Conservation (phyloP, 2,888 invertebrate genomes). For the Hydriomena furcata region DNA sequence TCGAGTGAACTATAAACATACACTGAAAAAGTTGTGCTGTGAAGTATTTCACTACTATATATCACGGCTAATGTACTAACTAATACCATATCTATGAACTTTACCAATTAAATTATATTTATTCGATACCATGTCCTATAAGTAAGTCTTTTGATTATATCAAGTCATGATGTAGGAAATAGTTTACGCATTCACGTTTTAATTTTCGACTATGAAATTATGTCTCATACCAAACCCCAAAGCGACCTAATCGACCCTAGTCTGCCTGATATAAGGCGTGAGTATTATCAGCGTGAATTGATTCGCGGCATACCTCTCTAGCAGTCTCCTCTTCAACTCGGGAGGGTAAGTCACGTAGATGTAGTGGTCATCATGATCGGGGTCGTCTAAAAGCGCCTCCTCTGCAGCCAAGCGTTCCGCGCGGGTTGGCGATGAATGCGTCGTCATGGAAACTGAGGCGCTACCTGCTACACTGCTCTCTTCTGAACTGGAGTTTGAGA, state of each 20-base stretch:
- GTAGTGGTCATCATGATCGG: conserved; percentile 89
- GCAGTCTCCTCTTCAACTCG: conserved; percentile 91
- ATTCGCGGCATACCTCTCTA: conserved; percentile 87
- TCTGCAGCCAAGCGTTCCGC: conserved; percentile 73
- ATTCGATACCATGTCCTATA: no score
- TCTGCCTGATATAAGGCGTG: conserved; percentile 67
- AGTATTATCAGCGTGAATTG: conserved; percentile 67
- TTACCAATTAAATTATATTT: background rate
- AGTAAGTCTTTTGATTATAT: background rate
- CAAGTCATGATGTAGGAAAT: no score
- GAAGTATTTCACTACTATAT: background rate
- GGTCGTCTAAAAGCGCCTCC: conserved; percentile 68
- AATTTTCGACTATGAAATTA: no score
- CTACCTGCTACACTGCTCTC: conserved; percentile 87
- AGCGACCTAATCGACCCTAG: conserved; percentile 55
- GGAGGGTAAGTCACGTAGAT: conserved; percentile 95
- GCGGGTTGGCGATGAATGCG: conserved; percentile 86
- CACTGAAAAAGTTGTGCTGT: background rate
- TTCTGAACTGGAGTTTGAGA: conserved; percentile 86
- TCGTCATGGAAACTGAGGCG: conserved; percentile 86
- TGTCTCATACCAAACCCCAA: no score
- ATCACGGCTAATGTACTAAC: background rate
- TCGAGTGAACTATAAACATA: background rate
- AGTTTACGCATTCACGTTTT: no score
- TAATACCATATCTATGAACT: background rate